These are phyloP conservation scores for Selene dorsalis DNA, from an alignment of 2,797 vertebrate genomes.

Conservation along the genomic window DNA sequence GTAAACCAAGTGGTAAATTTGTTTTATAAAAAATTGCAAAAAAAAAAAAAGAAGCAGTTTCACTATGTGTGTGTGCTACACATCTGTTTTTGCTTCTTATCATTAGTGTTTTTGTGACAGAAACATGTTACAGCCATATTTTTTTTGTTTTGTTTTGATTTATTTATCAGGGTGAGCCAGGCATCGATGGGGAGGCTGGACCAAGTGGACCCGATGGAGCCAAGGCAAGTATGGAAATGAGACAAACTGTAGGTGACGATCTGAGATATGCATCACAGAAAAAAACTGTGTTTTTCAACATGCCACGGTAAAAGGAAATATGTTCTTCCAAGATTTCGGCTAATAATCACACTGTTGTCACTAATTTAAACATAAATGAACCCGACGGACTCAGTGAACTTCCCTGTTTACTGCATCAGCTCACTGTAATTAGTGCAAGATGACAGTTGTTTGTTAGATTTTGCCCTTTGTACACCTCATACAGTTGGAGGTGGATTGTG, in stretches of 20 bases:
- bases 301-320: not conserved
- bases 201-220: conserved; percentile 86
- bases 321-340: not conserved
- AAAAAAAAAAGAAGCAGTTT: not conserved
- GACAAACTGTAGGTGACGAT: not conserved
- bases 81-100: conserved; percentile 35
- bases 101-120: conserved; percentile 8
- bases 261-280: conserved; percentile 12
- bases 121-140: conserved; percentile 15
- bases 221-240: conserved; percentile 84
- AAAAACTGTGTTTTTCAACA: not conserved
- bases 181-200: conserved; percentile 90
- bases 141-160: conserved; percentile 33
- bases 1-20: conserved; percentile 1
- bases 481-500: conserved; percentile 43
- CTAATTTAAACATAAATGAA: conserved; percentile 17
- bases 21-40: not conserved
- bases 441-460: conserved; percentile 31
- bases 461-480: conserved; percentile 47
- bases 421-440: conserved; percentile 40
- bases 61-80: not conserved
- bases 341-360: not conserved
- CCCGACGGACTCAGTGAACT: conserved; percentile 34
- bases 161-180: conserved; percentile 87
- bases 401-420: conserved; percentile 29